Conservation (phyloP, 2,888 invertebrate genomes). For the Artemia sp. region DNA sequence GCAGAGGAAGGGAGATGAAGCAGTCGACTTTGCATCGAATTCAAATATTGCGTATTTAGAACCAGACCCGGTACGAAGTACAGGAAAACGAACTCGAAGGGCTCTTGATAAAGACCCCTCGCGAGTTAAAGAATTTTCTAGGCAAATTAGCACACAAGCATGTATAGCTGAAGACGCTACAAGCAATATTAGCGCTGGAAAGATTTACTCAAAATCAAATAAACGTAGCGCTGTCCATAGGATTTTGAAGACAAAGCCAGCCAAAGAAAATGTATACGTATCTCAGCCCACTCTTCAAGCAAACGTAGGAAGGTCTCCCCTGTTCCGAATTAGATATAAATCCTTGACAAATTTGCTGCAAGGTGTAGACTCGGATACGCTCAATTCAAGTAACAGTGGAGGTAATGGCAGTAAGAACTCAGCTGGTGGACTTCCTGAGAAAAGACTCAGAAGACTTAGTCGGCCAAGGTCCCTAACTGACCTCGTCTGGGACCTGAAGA, state of each 20-base stretch:
- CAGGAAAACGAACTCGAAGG: conserved; percentile 8
- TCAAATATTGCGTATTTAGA: background rate
- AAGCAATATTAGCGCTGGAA: background rate
- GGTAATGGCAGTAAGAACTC: conserved; percentile 34
- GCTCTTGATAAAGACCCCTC: conserved; percentile 4
- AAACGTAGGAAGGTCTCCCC: conserved; percentile 39
- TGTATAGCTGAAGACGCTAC: background rate
- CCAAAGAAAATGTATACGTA: conserved; percentile 18
- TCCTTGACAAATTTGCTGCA: conserved; percentile 32
- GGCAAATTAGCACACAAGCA: conserved; percentile 4
- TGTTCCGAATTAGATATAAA: conserved; percentile 50
- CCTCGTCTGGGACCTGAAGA: conserved; percentile 39
- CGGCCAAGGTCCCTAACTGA: conserved; percentile 71
- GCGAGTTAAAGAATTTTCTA: background rate
- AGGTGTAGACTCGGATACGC: conserved; percentile 57
- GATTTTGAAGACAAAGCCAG: background rate
- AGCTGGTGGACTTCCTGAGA: conserved; percentile 24
- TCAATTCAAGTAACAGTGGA: conserved; percentile 74
- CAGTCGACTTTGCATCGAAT: background rate
- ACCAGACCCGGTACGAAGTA: background rate
- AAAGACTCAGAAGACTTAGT: conserved; percentile 49
- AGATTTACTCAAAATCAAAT: background rate
- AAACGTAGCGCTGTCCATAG: background rate
- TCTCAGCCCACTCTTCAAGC: background rate
- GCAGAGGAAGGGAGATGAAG: background rate